Percentiles rank a stretch among this genome's conserved stretches.
These are phyloP conservation scores for Crax fasciolata DNA, from an alignment of 2,797 vertebrate genomes.

Conservation along the genomic window DNA sequence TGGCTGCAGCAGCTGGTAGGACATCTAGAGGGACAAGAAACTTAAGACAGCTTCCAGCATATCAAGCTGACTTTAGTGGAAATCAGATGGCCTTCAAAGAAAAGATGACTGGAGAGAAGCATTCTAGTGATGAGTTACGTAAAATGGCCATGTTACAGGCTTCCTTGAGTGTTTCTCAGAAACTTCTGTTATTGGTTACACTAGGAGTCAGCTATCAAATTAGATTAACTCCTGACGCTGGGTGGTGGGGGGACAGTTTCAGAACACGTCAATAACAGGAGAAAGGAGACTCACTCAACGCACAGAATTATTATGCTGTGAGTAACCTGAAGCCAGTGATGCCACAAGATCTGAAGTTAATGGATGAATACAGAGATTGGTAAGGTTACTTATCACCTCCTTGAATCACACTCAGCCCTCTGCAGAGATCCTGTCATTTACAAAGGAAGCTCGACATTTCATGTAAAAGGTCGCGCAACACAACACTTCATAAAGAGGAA, in stretches of 20 bases:
- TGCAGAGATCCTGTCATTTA: neutral
- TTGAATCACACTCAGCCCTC: slow-evolving; percentile 13
- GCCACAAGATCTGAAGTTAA: neutral
- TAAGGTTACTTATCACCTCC: slow-evolving; percentile 26
- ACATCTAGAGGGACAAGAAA: neutral
- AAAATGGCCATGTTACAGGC: accelerated
- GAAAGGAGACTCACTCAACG: neutral
- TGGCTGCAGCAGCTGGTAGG: neutral
- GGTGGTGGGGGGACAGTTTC: accelerated
- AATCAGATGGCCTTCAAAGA: neutral
- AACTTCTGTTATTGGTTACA: neutral
- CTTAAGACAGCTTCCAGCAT: neutral
- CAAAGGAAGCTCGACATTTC: slow-evolving; percentile 62
- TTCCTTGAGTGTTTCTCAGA: neutral
- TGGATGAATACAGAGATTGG: neutral
- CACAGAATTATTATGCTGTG: neutral
- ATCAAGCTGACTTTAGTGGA: neutral
- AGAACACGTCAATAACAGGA: accelerated
- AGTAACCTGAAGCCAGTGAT: neutral
- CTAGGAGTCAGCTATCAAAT: neutral
- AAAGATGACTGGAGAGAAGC: neutral
- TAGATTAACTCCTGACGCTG: accelerated
- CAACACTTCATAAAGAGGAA: slow-evolving; percentile 49
- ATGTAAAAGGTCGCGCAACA: slow-evolving; percentile 34
- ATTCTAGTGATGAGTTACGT: neutral